Evolutionary conservation across 2,113 vertebrate species (phyloP).

Genomic region (Alectura lathami): DNA sequence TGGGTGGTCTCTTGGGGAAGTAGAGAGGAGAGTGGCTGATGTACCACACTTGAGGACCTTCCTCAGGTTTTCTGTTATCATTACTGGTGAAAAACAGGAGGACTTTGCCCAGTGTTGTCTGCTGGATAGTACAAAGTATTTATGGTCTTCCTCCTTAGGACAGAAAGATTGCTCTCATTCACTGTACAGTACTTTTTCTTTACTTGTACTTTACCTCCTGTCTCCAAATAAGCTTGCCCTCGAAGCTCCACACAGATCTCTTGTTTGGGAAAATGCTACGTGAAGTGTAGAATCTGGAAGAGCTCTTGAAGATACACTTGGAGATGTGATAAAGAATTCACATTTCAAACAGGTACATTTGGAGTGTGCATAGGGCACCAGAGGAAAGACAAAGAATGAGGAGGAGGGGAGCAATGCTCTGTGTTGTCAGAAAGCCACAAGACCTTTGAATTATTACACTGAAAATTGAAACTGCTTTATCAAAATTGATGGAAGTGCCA

Average conservation of each 20-base stretch:
- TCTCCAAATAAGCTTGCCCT: neutral
- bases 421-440: neutral
- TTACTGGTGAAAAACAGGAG: neutral
- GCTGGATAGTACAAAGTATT: neutral
- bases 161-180: neutral
- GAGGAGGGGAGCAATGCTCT: neutral
- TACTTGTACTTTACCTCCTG: neutral
- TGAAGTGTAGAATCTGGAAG: constrained; percentile 7
- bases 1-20: neutral
- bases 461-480: constrained; percentile 27
- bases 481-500: constrained; percentile 13
- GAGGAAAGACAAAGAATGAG: neutral
- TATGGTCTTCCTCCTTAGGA: neutral
- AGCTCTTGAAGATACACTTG: neutral
- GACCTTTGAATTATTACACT: constrained; percentile 12
- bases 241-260: neutral
- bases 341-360: neutral
- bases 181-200: neutral
- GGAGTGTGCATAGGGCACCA: neutral
- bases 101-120: neutral
- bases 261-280: neutral
- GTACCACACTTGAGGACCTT: neutral
- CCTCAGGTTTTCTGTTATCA: neutral
- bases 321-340: neutral
- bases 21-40: fast-evolving